Base-by-base conservation (phyloP, 2,888 invertebrate species). In the Elegia similella region DNA sequence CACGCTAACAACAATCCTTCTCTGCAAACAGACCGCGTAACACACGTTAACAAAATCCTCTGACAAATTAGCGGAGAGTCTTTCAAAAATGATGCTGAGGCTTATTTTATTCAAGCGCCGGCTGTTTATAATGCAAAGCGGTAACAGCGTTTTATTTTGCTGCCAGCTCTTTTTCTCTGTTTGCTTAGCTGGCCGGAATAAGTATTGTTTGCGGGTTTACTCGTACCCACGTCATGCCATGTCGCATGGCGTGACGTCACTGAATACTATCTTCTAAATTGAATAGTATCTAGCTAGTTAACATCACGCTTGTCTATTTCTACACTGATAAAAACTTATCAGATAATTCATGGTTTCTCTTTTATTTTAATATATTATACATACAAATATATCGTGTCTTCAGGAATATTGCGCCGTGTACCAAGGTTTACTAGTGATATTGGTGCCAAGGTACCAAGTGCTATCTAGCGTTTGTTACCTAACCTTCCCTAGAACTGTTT, bases 151-250 rank as follows among this genome's bases (percentile, higher is more conserved):
- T 47, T 47, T 29, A 13, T 29, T 29, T 30, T 29, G 23, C n/a
- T 7, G 23, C 6, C 12, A 12, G 16, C 29, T 29, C 29, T 30
- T 46, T 46, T 10, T n/a, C 23, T 12, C 29, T 47, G 47, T 47
- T 47, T 47, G 13, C 23, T 47, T 47, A 47, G 47, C 29, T 47
- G 47, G 12, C n/a, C 7, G 30, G 23, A 47, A 47, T 17, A 23
- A 47, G 23, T 47, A 47, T 47, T 47, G 47, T 47, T 23, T 44
- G 7, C 7, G 13, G 47, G 47, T 29, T 29, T 38, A 12, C 12
- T 12, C 29, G 7, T 6, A 30, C 30, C 47, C 47, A 23, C 47
- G 47, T 47, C 47, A 47, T 29, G 47, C 30, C 47, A 47, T 13
- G 7, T 12, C 29, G 7, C 46, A 7, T n/a, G 47, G 29, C 47